Evolutionary conservation across 2,888 invertebrate genomes (phyloP), one percentile per base, ranked within the genome.

Genomic region (Lordiphosa fenestrarum): DNA sequence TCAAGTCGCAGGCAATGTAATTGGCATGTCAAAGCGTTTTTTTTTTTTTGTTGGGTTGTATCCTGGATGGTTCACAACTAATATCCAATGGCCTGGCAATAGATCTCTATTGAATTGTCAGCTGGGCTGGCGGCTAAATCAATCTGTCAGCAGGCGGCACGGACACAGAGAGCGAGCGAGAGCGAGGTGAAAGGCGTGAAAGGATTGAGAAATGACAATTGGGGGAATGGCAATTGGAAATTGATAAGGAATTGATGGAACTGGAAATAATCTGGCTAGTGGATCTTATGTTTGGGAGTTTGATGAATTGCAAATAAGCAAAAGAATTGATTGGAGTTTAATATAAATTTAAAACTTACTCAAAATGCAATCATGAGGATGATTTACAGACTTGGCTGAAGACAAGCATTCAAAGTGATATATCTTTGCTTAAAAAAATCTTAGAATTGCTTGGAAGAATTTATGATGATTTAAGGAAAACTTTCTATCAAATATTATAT

Each of bases 111-210:
- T 81, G 55, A 81, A 70, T 72, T 77, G 80, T 84, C 84, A 81
- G 74, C 47, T 39, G 47, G 50, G 44, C 53, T 41, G 58, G 53
- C 54, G 51, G 73, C 58, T 69, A 66, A 66, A 71, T 74, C 78
- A 75, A 77, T 81, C 81, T 53, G 59, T 54, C 65, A 61, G 60
- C 49, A 39, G 58, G 46, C 48, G 49, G 41, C 47, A 56, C 42
- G 46, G 44, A 69, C 66, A 67, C 75, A 9, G 4, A 12, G 19
- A 15, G 25, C 12, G 33, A 3, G 13, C 2, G 5, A 30, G 37
- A 25, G 51, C 12, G 37, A 21, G 70, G 84, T 84, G 84, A 80
- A 80, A 80, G 84, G 84, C 66, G 78, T 84, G 84, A 82, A 84
- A 77, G 80, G 84, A 84, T 75, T 69, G 63, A 44, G 70, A 35